Evolutionary conservation across 1,140 invertebrate genomes (phyloP), one percentile per base, ranked within the genome.

Genomic region (Penaeus chinensis): DNA sequence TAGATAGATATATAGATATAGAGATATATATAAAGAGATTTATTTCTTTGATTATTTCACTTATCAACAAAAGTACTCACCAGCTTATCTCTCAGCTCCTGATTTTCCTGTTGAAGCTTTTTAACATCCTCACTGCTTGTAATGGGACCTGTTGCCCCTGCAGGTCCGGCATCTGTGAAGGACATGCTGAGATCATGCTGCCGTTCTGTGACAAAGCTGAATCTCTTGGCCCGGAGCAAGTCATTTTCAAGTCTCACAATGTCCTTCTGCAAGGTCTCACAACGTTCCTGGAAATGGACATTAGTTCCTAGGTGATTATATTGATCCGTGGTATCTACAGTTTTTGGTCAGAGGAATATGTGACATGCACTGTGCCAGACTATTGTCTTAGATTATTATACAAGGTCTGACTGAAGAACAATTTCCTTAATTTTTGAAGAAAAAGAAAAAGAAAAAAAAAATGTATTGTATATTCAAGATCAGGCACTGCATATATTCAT

Each of bases 221-320:
- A 71, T 7, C 91, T 90, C 22, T 91, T 85, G 54, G 91, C 92
- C n/a, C 91, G 91, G 1, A 91, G 90, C 0, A 93, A 88, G 81
- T 93, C 92, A 1, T 92, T 85, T 77, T 93, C 92, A 16, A 93
- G 83, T n/a, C 91, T 91, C 3, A 91, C 76, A 76, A 92, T 93
- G 10, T 93, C 93, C 0, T 91, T 90, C 80, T 93, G 91, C 8
- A 93, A 87, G 0, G 78, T 88, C 63, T 93, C 91, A 1, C 93
- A 80, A 69, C 92, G 92, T 0, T 92, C 90, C 18, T 93, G 91
- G 0, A 92, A 90, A 0, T 13, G 89, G 74, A 2, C 88, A 86
- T 20, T 18, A 32, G 10, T 74, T 32, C 11, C 10, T 54, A 0
- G 16, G 54, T 54, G 10, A 54, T 54, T 13, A 54, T 54, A 54